Evolutionary conservation across 2,888 invertebrate genomes (phyloP), one percentile per base, ranked within the genome.

Genomic region (Lagria hirta): DNA sequence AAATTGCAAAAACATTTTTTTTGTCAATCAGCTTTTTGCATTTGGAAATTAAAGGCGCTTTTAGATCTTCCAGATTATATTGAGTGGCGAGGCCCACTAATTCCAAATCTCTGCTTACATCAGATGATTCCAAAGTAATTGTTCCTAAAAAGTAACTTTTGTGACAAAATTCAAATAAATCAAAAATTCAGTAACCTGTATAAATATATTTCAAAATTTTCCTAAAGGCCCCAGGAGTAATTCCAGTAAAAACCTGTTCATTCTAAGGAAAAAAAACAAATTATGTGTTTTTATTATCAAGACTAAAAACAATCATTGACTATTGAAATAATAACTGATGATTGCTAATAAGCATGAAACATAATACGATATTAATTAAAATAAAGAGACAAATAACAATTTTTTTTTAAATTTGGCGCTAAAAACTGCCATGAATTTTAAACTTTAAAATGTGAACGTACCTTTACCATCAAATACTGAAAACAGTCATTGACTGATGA

Each of bases 161-260:
- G 18, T 4, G 5, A 4, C 8, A 10, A 13, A 2, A 6, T 3
- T 3, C 2, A 11, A 8, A 5, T 6, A 29, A 29, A 3, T 16
- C 8, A 29, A 8, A 22, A 29, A 8, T 14, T 12, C 7, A 10
- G 3, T 16, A 22, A 29, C 29, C 29, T 16, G 29, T 29, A 18
- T 29, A 29, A 18, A 29, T 10, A 13, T 12, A 29, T 16, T 29
- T 29, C n/a, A 29, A 18, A 12, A 29, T 3, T 8, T 16, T 16
- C 8, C 8, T 4, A 8, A 29, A 29, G 8, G 16, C n/a, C 1
- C 5, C 29, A n/a, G 29, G 16, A 3, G 29, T 17, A 16, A 11
- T 13, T 6, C 10, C 8, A 4, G 3, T 22, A n/a, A n/a, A n/a
- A n/a, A n/a, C n/a, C n/a, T n/a, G n/a, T n/a, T n/a, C n/a, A n/a